Evolutionary conservation across 2,797 vertebrate species (phyloP).

Genomic region (Austrolebias charrua): DNA sequence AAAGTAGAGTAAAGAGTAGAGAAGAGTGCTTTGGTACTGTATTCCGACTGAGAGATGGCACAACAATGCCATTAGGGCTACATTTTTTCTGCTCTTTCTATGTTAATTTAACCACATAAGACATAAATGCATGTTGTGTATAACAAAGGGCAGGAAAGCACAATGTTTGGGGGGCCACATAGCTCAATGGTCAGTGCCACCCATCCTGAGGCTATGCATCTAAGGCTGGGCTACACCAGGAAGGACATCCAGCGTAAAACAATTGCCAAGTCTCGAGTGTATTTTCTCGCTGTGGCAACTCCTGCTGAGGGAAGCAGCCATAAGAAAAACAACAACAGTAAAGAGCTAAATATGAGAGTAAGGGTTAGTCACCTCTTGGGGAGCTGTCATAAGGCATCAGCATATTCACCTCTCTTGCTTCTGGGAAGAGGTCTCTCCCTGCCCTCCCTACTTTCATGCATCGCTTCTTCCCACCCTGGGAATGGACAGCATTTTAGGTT

Average conservation of each 20-base stretch:
- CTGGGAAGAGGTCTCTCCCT: conserved; percentile 31
- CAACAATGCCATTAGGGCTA: neutral
- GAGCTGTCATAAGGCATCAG: conserved; percentile 67
- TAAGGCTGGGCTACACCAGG: too few relatives aligned
- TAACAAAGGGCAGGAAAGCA: neutral
- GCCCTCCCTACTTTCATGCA: conserved; percentile 47
- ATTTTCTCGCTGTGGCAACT: too few relatives aligned
- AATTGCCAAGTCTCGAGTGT: too few relatives aligned
- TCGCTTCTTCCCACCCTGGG: conserved; percentile 46
- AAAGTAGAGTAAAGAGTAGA: neutral
- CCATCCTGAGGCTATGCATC: too few relatives aligned
- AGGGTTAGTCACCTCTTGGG: conserved; percentile 52
- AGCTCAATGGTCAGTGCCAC: too few relatives aligned
- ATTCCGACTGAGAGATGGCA: neutral
- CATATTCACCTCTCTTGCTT: conserved; percentile 54
- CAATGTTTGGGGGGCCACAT: too few relatives aligned
- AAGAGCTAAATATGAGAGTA: conserved; percentile 14
- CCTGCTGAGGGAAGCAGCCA: too few relatives aligned
- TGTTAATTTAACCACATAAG: conserved; percentile 21
- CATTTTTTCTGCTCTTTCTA: neutral
- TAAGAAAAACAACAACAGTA: too few relatives aligned
- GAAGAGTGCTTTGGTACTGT: neutral
- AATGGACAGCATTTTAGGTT: conserved; percentile 42
- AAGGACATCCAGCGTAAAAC: too few relatives aligned
- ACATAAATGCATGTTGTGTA: conserved; percentile 28